Base-by-base conservation (phyloP, 2,797 vertebrate genomes). In the Sebastes oblongus region DNA sequence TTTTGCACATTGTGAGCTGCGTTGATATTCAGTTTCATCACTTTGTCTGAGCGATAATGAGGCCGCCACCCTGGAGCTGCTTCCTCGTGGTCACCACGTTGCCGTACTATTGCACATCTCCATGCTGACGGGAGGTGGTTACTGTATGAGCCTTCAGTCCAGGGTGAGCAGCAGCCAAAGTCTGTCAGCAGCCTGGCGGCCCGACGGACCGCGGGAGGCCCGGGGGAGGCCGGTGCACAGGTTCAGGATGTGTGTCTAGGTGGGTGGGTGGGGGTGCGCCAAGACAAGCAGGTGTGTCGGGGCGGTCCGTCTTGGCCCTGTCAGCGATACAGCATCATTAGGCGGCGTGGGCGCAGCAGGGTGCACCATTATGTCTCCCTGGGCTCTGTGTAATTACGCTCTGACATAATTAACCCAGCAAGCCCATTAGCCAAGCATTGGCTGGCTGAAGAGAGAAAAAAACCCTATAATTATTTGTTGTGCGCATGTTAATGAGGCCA, bases 401-500 rank as follows among this genome's bases (percentile, higher is more conserved):
- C 97, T 98, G 98, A 99, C 98, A 99, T 99, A 99, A 99, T 99
- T 99, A 99, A 99, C 98, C 98, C 98, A 99, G 98, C 97, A 97
- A 98, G 98, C 97, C 97, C 97, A 98, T 98, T 99, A 99, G 97
- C 98, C 97, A 96, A 97, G 97, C 94, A 89, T 97, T 96, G 96
- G 97, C 97, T 96, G 97, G 92, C 94, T 95, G 94, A 91, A 94
- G 94, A 94, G 89, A 92, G 88, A 25, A 86, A 90, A 97, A 97
- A 96, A 96, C 93, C 96, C 97, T 97, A 97, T 99, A 99, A 99
- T 99, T 99, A 99, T 99, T 98, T 99, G 98, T 99, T 99, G 98
- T 98, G 97, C 96, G 97, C 97, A 99, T 99, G 98, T 97, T 99
- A 99, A 99, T 98, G 98, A 98, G 97, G 96, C 97, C 98, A 99